Percentiles rank a stretch among this genome's conserved stretches.
Conservation (phyloP, 2,797 vertebrate species). For the Danio kyathit region DNA sequence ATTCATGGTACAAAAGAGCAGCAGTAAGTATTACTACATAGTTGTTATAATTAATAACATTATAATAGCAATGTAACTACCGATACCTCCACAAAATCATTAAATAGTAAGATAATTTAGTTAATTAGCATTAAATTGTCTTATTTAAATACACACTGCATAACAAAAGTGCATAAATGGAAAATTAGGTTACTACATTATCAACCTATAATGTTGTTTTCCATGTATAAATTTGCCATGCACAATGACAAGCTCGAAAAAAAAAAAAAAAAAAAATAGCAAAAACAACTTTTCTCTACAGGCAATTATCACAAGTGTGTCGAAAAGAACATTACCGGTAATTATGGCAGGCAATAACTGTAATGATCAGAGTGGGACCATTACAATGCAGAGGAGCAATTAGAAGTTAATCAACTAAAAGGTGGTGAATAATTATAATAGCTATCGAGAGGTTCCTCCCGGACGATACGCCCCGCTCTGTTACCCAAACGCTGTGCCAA, state of each 20-base stretch:
- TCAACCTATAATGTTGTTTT: not conserved
- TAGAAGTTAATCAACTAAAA: constrained; percentile 99
- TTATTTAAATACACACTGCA: constrained; percentile 9
- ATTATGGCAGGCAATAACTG: constrained; percentile 96
- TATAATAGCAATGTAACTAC: not conserved
- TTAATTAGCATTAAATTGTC: constrained; percentile 12
- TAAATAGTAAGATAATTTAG: not conserved
- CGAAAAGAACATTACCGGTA: constrained; percentile 93
- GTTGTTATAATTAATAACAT: constrained; percentile 2
- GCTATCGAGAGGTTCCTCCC: constrained; percentile 84
- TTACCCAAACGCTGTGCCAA: constrained; percentile 52
- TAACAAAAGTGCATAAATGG: not conserved
- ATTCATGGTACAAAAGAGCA: not conserved
- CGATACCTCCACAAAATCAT: not conserved
- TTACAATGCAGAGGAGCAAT: constrained; percentile 96
- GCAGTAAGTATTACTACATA: not conserved
- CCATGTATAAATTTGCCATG: constrained; percentile 3
- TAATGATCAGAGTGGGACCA: constrained; percentile 97
- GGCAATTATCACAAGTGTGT: constrained; percentile 85
- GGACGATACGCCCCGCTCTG: constrained; percentile 56
- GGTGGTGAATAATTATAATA: constrained; percentile 97
- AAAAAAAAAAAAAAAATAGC: constrained; percentile 66
- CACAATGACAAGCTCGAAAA: constrained; percentile 81
- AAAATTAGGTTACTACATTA: not conserved
- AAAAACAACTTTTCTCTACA: constrained; percentile 78